A percentile compares a stretch with the other conserved stretches of the same genome.
Conservation (phyloP, 2,888 invertebrate species). For the Tinea trinotella region DNA sequence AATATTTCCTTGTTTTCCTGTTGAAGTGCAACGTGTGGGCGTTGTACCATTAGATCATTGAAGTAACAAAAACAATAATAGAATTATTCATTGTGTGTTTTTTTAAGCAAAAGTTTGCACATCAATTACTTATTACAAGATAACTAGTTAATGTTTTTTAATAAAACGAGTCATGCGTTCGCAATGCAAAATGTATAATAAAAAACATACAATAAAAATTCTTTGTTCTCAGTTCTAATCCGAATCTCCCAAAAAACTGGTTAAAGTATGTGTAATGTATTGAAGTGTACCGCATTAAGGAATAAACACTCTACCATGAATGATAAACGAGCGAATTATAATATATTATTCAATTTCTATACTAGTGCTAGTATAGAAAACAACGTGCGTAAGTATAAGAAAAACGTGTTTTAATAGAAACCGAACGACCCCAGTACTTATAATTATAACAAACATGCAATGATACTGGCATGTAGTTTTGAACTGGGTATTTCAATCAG, state of each 20-base stretch:
- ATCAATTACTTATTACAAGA: background rate
- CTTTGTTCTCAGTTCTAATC: slow-evolving; percentile 16
- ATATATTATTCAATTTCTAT: no score
- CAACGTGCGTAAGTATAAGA: no score
- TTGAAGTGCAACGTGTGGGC: background rate
- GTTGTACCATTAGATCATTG: slow-evolving; percentile 2
- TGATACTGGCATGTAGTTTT: no score
- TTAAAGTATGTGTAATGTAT: slow-evolving; percentile 13
- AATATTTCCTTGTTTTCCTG: background rate
- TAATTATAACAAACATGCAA: no score
- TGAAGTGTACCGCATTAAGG: slow-evolving; percentile 13
- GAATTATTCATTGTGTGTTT: slow-evolving; percentile 3
- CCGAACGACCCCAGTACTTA: no score
- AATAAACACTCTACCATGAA: no score
- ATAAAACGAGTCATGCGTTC: background rate
- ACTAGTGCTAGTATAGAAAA: no score
- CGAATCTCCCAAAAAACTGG: slow-evolving; percentile 14
- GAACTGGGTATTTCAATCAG: no score
- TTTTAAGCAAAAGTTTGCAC: background rate
- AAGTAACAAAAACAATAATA: slow-evolving; percentile 1
- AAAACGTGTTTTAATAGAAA: no score
- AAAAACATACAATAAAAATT: slow-evolving; percentile 5
- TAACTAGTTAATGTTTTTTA: background rate
- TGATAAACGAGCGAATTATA: no score
- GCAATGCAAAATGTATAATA: background rate